Base-by-base conservation (phyloP, 1,140 invertebrate genomes). In the Fopius arisanus region DNA sequence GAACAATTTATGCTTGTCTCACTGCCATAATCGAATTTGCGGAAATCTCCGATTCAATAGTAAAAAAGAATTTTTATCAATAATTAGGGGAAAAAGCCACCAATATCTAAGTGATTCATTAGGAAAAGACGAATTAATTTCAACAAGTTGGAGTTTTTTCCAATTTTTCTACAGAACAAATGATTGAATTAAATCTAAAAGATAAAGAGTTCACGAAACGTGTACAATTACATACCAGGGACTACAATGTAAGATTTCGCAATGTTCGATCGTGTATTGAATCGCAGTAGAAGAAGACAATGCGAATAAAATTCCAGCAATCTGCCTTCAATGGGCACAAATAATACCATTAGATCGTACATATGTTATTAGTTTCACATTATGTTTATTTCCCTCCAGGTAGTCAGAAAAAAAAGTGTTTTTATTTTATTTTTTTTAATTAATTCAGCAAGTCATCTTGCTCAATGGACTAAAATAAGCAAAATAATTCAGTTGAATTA, bases 391-490 rank as follows among this genome's bases (percentile, higher is more conserved):
- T 59, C 26, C 19, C 16, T 23, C 26, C 23, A 19, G 43, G n/a
- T 66, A 70, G 21, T 54, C 12, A 29, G 5, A 16, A 54, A 70
- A 73, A 74, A 63, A 51, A 59, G 9, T 9, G n/a, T 48, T 48
- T 48, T 48, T 3, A n/a, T 48, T 48, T n/a, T n/a, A n/a, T n/a
- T n/a, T 6, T 51, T 51, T 1, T 19, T 51, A 5, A 51, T 51
- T 16, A 51, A 1, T 51, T 51, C 14, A 16, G 43, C n/a, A 23
- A 2, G 14, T 26, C 23, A 59, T 59, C 10, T 26, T 21, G 19
- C 21, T 59, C 54, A 59, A 59, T 59, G 23, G 26, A 3, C 54
- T 12, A 10, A 28, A 26, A 59, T 12, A 59, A 59, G 26, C 19
- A 14, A 51, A 51, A 51, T 14, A 21, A 2, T 51, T 51, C 12